phyloP scores from a whole-genome alignment of 2,888 invertebrate species.

The Eulithis prunata region DNA sequence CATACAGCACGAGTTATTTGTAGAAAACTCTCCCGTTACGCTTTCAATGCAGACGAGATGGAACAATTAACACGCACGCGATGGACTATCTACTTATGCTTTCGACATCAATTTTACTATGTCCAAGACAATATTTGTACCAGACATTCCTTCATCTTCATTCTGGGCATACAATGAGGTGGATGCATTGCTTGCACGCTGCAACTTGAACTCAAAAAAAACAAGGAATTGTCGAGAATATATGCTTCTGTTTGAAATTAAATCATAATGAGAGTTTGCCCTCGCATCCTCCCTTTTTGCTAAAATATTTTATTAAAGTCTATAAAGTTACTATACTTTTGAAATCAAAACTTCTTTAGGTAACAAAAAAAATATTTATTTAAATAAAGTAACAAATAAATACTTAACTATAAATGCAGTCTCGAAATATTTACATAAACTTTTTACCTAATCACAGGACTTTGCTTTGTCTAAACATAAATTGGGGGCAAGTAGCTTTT shows the following conservation, averaged over 20 bases:
- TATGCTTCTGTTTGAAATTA: no score
- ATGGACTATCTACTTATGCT: slow-evolving; percentile 64
- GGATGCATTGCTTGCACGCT: background rate
- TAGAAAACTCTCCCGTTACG: slow-evolving; percentile 68
- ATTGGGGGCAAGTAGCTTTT: slow-evolving; percentile 75
- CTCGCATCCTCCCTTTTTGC: no score
- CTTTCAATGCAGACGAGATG: slow-evolving; percentile 74
- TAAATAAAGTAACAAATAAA: slow-evolving; percentile 20
- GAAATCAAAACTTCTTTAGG: no score
- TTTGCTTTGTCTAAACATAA: slow-evolving; percentile 59
- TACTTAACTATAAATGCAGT: slow-evolving; percentile 74
- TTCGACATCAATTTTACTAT: slow-evolving; percentile 49
- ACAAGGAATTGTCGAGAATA: no score
- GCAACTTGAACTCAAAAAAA: background rate
- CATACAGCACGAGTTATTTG: slow-evolving; percentile 44
- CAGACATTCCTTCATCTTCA: background rate
- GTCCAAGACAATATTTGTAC: background rate
- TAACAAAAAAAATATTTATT: slow-evolving; percentile 5
- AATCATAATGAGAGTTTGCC: no score
- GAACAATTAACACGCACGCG: slow-evolving; percentile 58
- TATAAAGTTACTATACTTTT: no score
- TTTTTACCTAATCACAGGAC: slow-evolving; percentile 61
- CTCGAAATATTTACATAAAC: slow-evolving; percentile 65
- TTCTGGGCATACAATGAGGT: background rate
- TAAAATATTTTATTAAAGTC: no score